Evolutionary conservation across 2,797 vertebrate species (phyloP).

Genomic region (Pogonophryne albipinna): DNA sequence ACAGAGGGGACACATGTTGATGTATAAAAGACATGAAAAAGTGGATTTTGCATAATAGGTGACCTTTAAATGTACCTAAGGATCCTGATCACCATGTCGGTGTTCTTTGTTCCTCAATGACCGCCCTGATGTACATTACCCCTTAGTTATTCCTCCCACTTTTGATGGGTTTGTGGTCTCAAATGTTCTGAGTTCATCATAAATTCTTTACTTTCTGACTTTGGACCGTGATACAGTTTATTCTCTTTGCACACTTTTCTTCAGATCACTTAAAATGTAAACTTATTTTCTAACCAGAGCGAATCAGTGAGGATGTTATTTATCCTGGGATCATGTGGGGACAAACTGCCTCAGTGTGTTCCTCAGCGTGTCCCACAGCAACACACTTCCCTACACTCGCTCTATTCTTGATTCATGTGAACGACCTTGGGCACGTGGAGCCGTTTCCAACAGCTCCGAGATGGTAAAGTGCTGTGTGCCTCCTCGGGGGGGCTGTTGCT

Average conservation of each 20-base stretch:
- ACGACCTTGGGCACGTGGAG: slow-evolving; percentile 33
- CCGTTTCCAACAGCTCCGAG: slow-evolving; percentile 28
- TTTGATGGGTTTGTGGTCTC: background rate
- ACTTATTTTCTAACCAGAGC: background rate
- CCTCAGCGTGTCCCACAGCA: slow-evolving; percentile 29
- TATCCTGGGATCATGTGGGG: background rate
- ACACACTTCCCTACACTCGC: slow-evolving; percentile 38
- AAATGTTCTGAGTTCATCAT: background rate
- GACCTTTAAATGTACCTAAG: too few species aligned
- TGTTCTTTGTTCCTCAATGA: too few species aligned
- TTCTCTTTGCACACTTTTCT: background rate
- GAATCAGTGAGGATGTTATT: slow-evolving; percentile 12
- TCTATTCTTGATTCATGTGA: slow-evolving; percentile 45
- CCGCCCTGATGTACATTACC: too few species aligned
- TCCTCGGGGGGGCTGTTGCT: slow-evolving; percentile 47
- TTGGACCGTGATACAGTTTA: background rate
- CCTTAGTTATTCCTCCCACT: background rate
- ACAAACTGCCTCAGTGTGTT: background rate
- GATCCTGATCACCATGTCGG: too few species aligned
- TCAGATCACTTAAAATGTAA: too few species aligned
- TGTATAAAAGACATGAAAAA: too few species aligned
- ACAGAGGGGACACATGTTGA: too few species aligned
- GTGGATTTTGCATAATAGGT: too few species aligned
- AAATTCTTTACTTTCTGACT: background rate
- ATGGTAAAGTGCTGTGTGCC: slow-evolving; percentile 46